These are phyloP conservation scores for Macrosteles quadrilineatus DNA, from an alignment of 1,140 invertebrate genomes.

Conservation along the genomic window DNA sequence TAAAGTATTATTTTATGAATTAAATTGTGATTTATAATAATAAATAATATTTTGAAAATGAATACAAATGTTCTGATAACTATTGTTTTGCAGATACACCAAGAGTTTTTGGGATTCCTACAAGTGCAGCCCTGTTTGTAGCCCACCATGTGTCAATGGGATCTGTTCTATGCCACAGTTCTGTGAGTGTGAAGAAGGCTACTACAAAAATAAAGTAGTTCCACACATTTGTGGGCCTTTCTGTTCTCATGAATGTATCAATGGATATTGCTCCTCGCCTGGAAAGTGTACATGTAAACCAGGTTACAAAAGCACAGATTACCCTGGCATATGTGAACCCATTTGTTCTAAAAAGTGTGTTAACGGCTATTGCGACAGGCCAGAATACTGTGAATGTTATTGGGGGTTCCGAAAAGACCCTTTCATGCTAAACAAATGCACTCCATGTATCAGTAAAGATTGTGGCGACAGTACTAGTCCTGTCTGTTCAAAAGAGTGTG, in stretches of 20 bases:
- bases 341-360: not conserved
- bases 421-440: not conserved
- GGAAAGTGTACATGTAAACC: not conserved
- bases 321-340: not conserved
- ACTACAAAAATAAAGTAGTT: not conserved
- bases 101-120: slow-evolving; percentile 2
- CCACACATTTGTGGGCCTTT: not conserved
- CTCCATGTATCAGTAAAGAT: not conserved
- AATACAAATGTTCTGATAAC: no score
- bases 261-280: not conserved
- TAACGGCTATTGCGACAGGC: not conserved
- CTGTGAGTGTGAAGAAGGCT: not conserved
- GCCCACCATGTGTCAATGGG: not conserved
- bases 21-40: no score
- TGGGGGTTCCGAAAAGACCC: not conserved
- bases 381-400: not conserved
- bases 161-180: not conserved
- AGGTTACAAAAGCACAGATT: not conserved
- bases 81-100: not conserved
- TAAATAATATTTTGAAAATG: no score
- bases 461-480: not conserved
- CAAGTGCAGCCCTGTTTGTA: slow-evolving; percentile 1
- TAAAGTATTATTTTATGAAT: no score
- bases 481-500: not conserved
- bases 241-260: not conserved